Conservation (phyloP, 2,888 invertebrate genomes). For the Andricus quercusramuli region DNA sequence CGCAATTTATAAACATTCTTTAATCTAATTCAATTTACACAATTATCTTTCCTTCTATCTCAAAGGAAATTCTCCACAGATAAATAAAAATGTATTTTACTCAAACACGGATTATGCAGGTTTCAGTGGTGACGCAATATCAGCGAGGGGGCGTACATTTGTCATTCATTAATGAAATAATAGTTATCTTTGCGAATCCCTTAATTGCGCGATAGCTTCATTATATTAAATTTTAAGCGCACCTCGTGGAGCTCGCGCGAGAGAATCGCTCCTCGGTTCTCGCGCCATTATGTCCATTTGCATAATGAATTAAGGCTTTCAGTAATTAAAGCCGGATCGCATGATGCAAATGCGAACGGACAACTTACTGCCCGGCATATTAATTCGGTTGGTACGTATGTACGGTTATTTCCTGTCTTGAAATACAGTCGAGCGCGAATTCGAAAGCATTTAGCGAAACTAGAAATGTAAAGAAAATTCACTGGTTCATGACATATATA, state of each 20-base stretch:
- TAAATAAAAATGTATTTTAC: neutral
- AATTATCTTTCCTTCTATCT: neutral
- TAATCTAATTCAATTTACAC: neutral
- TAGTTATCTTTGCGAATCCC: slow-evolving; percentile 61
- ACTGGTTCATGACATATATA: neutral
- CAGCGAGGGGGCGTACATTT: neutral
- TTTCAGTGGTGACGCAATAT: slow-evolving; percentile 1
- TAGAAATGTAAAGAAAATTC: slow-evolving; percentile 13
- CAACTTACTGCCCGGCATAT: slow-evolving; percentile 63
- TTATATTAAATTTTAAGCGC: slow-evolving; percentile 66
- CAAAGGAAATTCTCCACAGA: neutral
- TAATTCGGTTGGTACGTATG: slow-evolving; percentile 54
- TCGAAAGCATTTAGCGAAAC: slow-evolving; percentile 11
- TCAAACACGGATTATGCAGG: slow-evolving; percentile 2
- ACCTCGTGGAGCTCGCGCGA: slow-evolving; percentile 45
- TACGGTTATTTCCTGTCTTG: slow-evolving; percentile 36
- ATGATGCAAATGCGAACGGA: slow-evolving; percentile 67
- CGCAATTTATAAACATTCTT: too few species aligned
- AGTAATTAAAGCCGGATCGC: slow-evolving; percentile 71
- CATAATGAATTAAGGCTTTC: slow-evolving; percentile 74
- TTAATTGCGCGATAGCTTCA: slow-evolving; percentile 58
- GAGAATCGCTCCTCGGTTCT: slow-evolving; percentile 68
- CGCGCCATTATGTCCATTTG: slow-evolving; percentile 72
- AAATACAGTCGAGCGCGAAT: slow-evolving; percentile 27
- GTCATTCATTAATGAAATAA: slow-evolving; percentile 37